phyloP scores from a whole-genome alignment of 2,797 vertebrate species.

The Halcyon badia region DNA sequence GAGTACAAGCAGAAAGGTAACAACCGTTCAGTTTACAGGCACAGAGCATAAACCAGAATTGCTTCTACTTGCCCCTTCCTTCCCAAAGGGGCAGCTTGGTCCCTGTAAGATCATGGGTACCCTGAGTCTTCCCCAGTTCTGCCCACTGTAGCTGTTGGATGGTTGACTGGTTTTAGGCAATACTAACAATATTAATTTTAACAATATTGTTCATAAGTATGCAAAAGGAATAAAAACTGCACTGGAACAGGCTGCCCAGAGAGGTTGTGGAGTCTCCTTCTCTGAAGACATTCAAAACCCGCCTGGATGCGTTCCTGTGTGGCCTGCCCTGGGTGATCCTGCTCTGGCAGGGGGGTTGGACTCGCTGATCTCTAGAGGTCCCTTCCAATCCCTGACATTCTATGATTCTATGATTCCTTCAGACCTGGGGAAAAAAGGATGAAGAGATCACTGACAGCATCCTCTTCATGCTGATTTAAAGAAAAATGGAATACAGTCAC shows the following conservation, averaged over 20 bases:
- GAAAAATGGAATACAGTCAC: not conserved
- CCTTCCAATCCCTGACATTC: too few relatives aligned
- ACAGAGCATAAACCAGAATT: not conserved
- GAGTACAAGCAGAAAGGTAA: not conserved
- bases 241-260: too few relatives aligned
- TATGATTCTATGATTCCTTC: too few relatives aligned
- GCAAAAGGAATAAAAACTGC: not conserved
- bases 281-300: too few relatives aligned
- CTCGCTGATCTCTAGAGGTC: too few relatives aligned
- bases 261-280: too few relatives aligned
- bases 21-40: not conserved
- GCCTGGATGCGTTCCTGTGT: too few relatives aligned
- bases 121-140: not conserved
- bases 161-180: not conserved
- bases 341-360: too few relatives aligned
- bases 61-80: not conserved
- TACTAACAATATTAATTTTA: not conserved
- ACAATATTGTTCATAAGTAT: rapidly evolving
- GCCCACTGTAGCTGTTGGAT: not conserved
- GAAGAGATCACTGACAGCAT: not conserved
- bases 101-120: not conserved
- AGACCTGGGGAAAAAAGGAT: not conserved
- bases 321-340: too few relatives aligned
- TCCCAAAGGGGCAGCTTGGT: not conserved
- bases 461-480: not conserved